Evolutionary conservation across 2,797 vertebrate species (phyloP), one percentile per base, ranked within the genome.

Genomic region (Sphaeramia orbicularis): DNA sequence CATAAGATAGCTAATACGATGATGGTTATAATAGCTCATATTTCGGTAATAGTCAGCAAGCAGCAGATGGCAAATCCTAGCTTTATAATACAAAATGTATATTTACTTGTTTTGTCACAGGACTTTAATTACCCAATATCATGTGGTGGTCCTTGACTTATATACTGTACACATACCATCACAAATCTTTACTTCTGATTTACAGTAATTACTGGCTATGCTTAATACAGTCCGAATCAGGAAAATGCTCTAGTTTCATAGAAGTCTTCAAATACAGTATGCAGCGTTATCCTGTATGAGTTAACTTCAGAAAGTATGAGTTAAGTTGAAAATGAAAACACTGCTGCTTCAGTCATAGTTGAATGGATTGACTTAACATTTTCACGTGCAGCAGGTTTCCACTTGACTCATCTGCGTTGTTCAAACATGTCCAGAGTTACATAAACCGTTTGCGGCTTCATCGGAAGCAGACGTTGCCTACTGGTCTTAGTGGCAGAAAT

Each of bases 381-480:
- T 4, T 27, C 24, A 27, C 6, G 27, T 3, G 24, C 2, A 27
- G 24, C 4, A 27, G 1, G 4, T 18, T 64, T 54, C 8, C 4
- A 12, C 4, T 42, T 27, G 35, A 10, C 12, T 80, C 53, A 71
- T 15, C 48, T 51, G 15, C 32, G 42, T 45, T 85, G 74, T 54
- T 85, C 50, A 45, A 86, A 89, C 83, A 88, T 85, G 58, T 87
- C 80, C 66, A 92, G 18, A 32, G 89, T 89, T 1, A 93, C 74
- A 2, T 93, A 93, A 10, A 89, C 49, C 4, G 73, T 70, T 5
- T 64, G 61, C 45, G 71, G 58, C 38, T 76, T 78, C 0, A 6
- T 12, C 12, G 57, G 4, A 3, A 40, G 36, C 24, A 35, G 6
- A 0, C 0, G 18, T 16, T 19, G 64, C 41, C 85, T 82, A 42